Evolutionary conservation across 2,888 invertebrate species (phyloP).

Genomic region (Cynaeus angustus): DNA sequence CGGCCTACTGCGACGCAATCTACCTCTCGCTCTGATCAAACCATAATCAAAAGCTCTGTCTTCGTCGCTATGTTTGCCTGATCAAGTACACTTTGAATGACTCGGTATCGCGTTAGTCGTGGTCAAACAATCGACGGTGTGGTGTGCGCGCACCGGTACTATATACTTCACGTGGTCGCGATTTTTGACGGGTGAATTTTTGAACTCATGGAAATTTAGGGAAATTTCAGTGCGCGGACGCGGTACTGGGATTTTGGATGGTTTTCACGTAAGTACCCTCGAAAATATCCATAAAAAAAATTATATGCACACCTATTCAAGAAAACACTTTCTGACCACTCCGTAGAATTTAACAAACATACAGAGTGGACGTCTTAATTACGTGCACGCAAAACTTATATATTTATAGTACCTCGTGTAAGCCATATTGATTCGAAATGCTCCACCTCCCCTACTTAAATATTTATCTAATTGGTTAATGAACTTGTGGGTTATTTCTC

Average conservation of each 20-base stretch:
- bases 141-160: conserved; percentile 10
- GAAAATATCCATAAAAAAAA: not conserved
- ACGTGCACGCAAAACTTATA: not conserved
- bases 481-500: conserved; percentile 33
- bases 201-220: not conserved
- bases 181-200: conserved; percentile 4
- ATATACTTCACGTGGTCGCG: conserved; percentile 31
- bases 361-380: too few species aligned
- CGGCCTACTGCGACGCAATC: conserved; percentile 64
- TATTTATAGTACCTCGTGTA: not conserved
- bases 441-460: conserved; percentile 14
- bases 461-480: conserved; percentile 40
- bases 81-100: conserved; percentile 18
- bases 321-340: too few species aligned
- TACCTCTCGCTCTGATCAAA: conserved; percentile 53
- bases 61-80: conserved; percentile 26
- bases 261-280: conserved; percentile 15
- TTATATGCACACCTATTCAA: too few species aligned
- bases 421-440: not conserved
- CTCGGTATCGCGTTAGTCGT: conserved; percentile 35
- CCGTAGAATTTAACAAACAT: too few species aligned
- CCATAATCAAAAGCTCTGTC: conserved; percentile 22
- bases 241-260: conserved; percentile 15
- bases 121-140: conserved; percentile 39
- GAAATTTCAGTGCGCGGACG: not conserved